Evolutionary conservation across 2,113 vertebrate species (phyloP), one percentile per base, ranked within the genome.

Genomic region (Calyptomena viridis): DNA sequence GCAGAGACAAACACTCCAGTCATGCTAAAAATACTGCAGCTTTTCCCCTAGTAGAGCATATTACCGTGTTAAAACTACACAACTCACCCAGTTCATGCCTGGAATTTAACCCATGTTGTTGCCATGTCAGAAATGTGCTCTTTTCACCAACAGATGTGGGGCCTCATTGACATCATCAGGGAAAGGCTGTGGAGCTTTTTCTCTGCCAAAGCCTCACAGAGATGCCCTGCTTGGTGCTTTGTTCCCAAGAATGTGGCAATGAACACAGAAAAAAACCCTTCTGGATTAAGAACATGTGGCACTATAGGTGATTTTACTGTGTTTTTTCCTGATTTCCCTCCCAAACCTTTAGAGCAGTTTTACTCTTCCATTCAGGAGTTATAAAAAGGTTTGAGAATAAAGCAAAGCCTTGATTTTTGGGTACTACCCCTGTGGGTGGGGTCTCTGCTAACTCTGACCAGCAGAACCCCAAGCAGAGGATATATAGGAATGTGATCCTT

Each of bases 11-110:
- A 89, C 66, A 68, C 60, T 84, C 23, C 0, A 11, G 11, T 52
- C 49, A 35, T 40, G 73, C 90, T 94, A 96, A 92, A 95, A 97
- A 96, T 95, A 96, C 58, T 76, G 37, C 31, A 84, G 77, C 81
- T 91, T 96, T 94, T 92, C 84, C 93, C 83, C 80, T 90, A 76
- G n/a, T 79, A 67, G 77, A 42, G 79, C 52, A 37, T 59, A 72
- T 90, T 93, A 97, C 92, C 4, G 12, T 96, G 95, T 84, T 90
- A 89, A 87, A 89, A 72, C 79, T 86, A 11, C 12, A 6, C 12
- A 6, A 2, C 33, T 85, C 2, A 1, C 28, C 19, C 3, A 8
- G 4, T 11, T 62, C 63, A 6, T 28, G 82, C 24, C 72, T 22
- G 85, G 73, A 63, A 23, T 75, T 95, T 77, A 84, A 88, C 64